Base-by-base conservation (phyloP, 2,888 invertebrate genomes). In the Ligdia adustata region DNA sequence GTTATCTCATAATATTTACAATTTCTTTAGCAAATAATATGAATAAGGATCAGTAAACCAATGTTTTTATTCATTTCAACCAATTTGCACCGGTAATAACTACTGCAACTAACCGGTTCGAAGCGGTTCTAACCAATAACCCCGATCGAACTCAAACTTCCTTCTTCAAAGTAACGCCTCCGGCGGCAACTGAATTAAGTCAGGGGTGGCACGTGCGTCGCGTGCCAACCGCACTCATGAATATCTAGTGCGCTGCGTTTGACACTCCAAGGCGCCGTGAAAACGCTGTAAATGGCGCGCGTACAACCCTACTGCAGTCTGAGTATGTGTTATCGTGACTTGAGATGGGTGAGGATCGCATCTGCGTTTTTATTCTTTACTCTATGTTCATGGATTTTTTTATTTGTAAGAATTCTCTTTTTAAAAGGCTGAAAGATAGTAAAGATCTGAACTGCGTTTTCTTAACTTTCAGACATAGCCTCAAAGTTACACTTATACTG, bases 191-290 rank as follows among this genome's bases (percentile, higher is more conserved):
- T 32, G 45, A 52, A 42, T 51, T 46, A 39, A 46, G 38, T 42
- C 43, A 51, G 50, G 52, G 49, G 33, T 42, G 51, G 27, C 45
- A 74, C 79, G 77, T 76, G 78, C 50, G 55, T 52, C 34, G 72
- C 59, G 53, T 73, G 46, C 58, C 50, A 59, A 55, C 51, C 55
- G 42, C 49, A 39, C 41, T 61, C 71, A 69, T 76, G 74, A 79
- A 78, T 78, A 74, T 60, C 67, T 72, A 72, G 37, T 38, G 62
- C 60, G 58, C 49, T 48, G 62, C 60, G 62, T 60, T 64, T 69
- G 69, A 69, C 72, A 71, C 69, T 65, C 50, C 33, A 39, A 39
- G 45, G 56, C 49, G 52, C 54, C 44, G 57, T 60, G 59, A 55
- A 50, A 64, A 63, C 55, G 60, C 50, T 40, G 26, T 50, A 52